Evolutionary conservation across 2,797 vertebrate species (phyloP), one percentile per base, ranked within the genome.

Genomic region (Crypturellus tataupa): DNA sequence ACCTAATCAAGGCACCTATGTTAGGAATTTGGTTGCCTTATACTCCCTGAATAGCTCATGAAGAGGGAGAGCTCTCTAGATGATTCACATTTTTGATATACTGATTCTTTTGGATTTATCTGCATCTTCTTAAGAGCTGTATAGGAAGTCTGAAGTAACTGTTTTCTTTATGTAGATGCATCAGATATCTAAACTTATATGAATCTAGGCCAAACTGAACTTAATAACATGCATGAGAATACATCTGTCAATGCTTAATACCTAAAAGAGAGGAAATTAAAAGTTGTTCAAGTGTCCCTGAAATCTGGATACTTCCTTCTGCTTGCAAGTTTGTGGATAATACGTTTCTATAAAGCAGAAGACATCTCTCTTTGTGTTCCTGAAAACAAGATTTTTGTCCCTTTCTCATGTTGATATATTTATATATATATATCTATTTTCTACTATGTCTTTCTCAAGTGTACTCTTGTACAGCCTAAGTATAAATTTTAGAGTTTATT

Each of bases 231-330:
- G 31, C 42, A 46, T 92, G 42, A 90, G 68, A 92, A 77, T 77
- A 44, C 5, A 40, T 93, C 58, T 91, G 35, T 94, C 72, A 87
- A 56, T 68, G 89, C 44, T 56, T 67, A 73, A 68, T n/a, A 80
- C 19, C 29, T 92, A 64, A 77, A 82, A 77, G 25, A 67, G 37
- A 77, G 91, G 85, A 96, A 95, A 94, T 96, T 60, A 58, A 58
- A 92, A 92, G 53, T 73, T 75, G 63, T 72, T 94, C 88, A 93
- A 90, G 86, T 3, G 2, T 81, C 4, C 76, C 68, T 95, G 63
- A 72, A 59, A 86, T 84, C 35, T 81, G 8, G n/a, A 33, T 84
- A 12, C 29, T 72, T 93, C 23, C 7, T 86, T 86, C 10, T 87
- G 18, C 59, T 4, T 81, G 31, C 8, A 84, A 49, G 19, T 86